Conservation (phyloP, 2,888 invertebrate species). For the Mesopsocus fuscifrons region DNA sequence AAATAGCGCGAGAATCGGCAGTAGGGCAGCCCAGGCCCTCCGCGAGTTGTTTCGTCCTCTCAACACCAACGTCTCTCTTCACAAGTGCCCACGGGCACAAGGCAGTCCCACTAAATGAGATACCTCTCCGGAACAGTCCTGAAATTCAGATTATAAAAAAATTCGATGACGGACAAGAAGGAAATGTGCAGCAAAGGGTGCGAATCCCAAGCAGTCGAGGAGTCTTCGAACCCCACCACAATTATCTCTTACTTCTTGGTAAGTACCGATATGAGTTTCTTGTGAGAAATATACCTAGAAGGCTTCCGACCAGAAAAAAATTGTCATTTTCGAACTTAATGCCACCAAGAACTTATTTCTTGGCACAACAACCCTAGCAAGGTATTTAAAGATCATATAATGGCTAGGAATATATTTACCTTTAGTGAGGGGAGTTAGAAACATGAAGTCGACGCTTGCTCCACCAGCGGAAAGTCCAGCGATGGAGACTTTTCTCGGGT, state of each 20-base stretch:
- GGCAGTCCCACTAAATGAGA: constrained; percentile 50
- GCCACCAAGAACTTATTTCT: neutral
- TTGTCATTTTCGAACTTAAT: neutral
- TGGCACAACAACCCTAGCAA: constrained; percentile 20
- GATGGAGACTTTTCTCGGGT: constrained; percentile 20
- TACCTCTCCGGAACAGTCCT: constrained; percentile 38
- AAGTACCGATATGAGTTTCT: no score
- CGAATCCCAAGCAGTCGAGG: no score
- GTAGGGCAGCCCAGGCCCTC: constrained; percentile 12
- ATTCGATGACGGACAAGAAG: no score
- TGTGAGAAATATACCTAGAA: neutral
- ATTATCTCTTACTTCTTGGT: no score
- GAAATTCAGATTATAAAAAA: no score
- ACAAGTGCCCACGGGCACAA: constrained; percentile 39
- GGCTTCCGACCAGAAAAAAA: no score
- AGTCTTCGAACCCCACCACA: no score
- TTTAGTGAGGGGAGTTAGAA: constrained; percentile 20
- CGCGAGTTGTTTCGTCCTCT: constrained; percentile 17
- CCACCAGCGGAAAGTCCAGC: constrained; percentile 23
- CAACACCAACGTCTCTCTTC: constrained; percentile 29
- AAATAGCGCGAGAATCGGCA: constrained; percentile 2
- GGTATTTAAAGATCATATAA: no score
- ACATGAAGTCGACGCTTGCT: constrained; percentile 21
- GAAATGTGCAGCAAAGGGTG: no score
- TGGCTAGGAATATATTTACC: constrained; percentile 20